Conservation (phyloP, 30 jellyfish, hydroid and myxozoan genomes). For the Hydractinia echinata region DNA sequence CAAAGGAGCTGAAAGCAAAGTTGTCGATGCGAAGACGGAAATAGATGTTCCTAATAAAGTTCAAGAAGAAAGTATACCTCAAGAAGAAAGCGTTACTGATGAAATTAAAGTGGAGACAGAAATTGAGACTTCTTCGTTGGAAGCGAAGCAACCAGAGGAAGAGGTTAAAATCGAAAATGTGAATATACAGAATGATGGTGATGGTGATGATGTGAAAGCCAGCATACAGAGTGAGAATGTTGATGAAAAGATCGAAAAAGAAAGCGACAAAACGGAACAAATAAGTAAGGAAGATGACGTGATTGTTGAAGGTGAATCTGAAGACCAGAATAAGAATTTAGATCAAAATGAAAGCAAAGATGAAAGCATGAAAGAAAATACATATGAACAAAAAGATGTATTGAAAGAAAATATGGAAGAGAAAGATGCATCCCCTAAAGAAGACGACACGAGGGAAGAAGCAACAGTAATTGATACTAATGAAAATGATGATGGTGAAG, state of each 20-base stretch:
- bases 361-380: conserved; percentile 1
- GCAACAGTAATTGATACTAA: not conserved
- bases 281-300: not conserved
- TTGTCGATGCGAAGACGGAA: too few relatives aligned
- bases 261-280: not conserved
- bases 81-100: not conserved
- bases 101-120: not conserved
- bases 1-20: too few relatives aligned
- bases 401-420: not conserved
- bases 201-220: conserved; percentile 15
- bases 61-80: too few relatives aligned
- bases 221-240: not conserved
- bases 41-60: too few relatives aligned
- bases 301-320: not conserved
- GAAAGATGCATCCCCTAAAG: conserved; percentile 17
- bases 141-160: not conserved
- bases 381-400: not conserved
- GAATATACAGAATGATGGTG: not conserved
- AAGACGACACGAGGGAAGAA: not conserved
- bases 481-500: not conserved
- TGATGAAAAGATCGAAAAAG: not conserved
- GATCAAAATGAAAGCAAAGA: not conserved
- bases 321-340: not conserved
- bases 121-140: not conserved
- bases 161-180: not conserved